Conservation (phyloP, 2,797 vertebrate genomes). For the Acrocephalus scirpaceus region DNA sequence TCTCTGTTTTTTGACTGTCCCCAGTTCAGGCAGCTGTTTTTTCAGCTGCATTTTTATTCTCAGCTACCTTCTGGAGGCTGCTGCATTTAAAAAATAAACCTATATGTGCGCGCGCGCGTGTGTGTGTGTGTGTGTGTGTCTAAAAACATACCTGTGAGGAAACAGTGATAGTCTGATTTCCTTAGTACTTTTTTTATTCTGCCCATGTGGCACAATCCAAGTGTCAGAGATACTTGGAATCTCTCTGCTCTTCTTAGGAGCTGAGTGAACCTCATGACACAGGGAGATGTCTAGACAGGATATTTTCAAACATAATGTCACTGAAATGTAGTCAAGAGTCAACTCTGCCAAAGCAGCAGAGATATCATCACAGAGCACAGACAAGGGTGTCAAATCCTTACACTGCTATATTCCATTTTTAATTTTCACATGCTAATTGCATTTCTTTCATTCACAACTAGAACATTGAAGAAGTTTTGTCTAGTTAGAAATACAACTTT, state of each 20-base stretch:
- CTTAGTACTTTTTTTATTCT: neutral
- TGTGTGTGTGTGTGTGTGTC: too few species aligned
- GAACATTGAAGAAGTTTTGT: neutral
- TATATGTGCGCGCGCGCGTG: accelerated
- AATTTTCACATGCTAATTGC: conserved; percentile 22
- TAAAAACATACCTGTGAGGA: neutral
- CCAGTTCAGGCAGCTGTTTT: neutral
- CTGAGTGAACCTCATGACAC: neutral
- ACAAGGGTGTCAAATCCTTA: neutral
- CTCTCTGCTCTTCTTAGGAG: neutral
- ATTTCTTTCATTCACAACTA: neutral
- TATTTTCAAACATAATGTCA: neutral
- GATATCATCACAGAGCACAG: neutral
- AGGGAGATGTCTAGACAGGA: neutral
- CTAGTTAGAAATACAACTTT: neutral
- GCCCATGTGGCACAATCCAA: accelerated
- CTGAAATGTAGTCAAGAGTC: neutral
- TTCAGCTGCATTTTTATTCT: neutral
- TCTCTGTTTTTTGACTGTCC: neutral
- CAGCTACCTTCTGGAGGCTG: neutral
- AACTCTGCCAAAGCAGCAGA: neutral
- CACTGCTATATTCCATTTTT: neutral
- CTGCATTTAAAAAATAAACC: neutral
- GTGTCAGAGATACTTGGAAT: neutral
- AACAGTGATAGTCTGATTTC: neutral